phyloP scores from a whole-genome alignment of 2,113 vertebrate species.

The Elanus axillaris region DNA sequence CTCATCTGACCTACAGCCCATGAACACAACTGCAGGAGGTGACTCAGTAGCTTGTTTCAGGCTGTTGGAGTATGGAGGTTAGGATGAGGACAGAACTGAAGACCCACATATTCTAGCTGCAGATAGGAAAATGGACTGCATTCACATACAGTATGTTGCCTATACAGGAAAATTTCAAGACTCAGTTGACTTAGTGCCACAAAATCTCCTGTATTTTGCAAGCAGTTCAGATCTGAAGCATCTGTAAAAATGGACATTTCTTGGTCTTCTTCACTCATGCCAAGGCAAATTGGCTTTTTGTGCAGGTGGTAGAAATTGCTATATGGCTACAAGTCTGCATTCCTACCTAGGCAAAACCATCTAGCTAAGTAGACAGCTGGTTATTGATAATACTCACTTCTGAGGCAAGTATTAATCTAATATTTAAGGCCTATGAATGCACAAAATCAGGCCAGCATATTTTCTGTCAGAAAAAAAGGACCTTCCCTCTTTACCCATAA shows the following conservation, averaged over 20 bases:
- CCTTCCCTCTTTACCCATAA: not conserved
- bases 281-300: not conserved
- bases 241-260: not conserved
- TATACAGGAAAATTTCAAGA: not conserved
- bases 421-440: conserved; percentile 1
- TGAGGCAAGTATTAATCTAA: conserved; percentile 11
- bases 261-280: not conserved
- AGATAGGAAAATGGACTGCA: not conserved
- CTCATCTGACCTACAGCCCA: not conserved
- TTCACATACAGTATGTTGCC: not conserved
- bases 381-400: not conserved
- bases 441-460: conserved; percentile 12
- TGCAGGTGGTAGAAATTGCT: conserved; percentile 9
- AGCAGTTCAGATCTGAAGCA: not conserved
- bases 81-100: not conserved
- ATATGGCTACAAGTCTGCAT: not conserved
- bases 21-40: not conserved
- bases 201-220: not conserved
- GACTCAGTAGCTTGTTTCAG: not conserved
- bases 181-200: not conserved
- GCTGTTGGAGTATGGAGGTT: not conserved
- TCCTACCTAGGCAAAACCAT: conserved; percentile 1
- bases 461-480: not conserved
- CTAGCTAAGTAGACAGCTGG: conserved; percentile 16
- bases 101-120: not conserved